phyloP scores from a whole-genome alignment of 1,140 invertebrate genomes.

The Chelonus insularis region DNA sequence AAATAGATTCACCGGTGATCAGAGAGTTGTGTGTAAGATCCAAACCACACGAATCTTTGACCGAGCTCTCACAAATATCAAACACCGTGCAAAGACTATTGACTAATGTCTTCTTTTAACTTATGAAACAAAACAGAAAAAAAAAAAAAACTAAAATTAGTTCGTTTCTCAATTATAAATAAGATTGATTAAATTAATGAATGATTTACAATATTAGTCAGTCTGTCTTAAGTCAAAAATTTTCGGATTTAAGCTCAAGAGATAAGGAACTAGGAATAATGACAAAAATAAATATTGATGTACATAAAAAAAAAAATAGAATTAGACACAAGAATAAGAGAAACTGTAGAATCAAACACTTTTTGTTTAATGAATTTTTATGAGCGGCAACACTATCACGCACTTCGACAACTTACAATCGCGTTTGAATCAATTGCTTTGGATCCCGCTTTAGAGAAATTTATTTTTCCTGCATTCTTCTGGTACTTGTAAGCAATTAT shows the following conservation, averaged over 20 bases:
- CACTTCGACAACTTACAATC: slow-evolving; percentile 50
- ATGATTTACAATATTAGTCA: too few relatives aligned
- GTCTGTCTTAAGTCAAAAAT: too few relatives aligned
- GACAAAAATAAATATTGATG: background rate
- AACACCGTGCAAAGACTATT: background rate
- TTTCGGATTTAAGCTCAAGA: too few relatives aligned
- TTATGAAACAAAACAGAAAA: too few relatives aligned
- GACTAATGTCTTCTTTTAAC: too few relatives aligned
- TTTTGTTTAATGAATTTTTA: too few relatives aligned
- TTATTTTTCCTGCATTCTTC: slow-evolving; percentile 29
- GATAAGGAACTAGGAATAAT: too few relatives aligned
- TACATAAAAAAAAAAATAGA: background rate
- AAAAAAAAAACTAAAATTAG: too few relatives aligned
- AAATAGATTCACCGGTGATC: slow-evolving; percentile 15
- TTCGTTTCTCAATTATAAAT: too few relatives aligned
- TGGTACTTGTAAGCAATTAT: slow-evolving; percentile 58
- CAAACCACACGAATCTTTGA: background rate
- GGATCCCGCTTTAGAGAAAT: slow-evolving; percentile 34
- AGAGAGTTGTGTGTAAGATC: background rate
- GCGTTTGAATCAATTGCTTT: slow-evolving; percentile 40
- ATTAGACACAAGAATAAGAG: background rate
- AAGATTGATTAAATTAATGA: too few relatives aligned
- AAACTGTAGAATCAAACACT: too few relatives aligned
- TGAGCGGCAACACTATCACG: slow-evolving; percentile 1
- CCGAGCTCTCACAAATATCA: too few relatives aligned